Evolutionary conservation across 2,888 invertebrate genomes (phyloP).

Genomic region (Amphiduros pacificus): DNA sequence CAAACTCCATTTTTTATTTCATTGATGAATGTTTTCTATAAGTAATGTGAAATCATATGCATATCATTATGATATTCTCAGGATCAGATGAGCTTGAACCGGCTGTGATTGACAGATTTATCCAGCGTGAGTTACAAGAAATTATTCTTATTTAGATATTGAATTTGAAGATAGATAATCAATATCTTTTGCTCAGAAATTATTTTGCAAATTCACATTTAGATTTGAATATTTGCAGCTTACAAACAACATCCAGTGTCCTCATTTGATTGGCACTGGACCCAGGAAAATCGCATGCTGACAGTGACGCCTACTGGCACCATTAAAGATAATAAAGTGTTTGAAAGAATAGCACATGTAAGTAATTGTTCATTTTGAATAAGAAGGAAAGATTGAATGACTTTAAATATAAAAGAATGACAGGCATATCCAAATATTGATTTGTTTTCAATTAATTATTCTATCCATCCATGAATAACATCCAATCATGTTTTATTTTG

Average conservation of each 20-base stretch:
- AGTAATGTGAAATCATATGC: not conserved
- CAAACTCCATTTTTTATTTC: not conserved
- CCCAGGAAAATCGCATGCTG: slow-evolving; percentile 76
- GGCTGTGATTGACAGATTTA: slow-evolving; percentile 72
- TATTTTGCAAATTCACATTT: not conserved
- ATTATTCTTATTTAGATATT: not conserved
- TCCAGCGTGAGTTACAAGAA: slow-evolving; percentile 44
- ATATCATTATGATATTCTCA: slow-evolving; percentile 10
- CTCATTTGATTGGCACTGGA: slow-evolving; percentile 87
- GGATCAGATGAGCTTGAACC: slow-evolving; percentile 73
- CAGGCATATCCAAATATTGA: no score
- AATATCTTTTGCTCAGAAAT: not conserved
- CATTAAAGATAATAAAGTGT: slow-evolving; percentile 69
- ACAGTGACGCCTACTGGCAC: slow-evolving; percentile 69
- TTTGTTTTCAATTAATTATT: no score
- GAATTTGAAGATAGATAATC: not conserved
- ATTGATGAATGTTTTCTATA: not conserved
- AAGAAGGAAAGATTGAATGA: no score
- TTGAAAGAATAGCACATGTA: slow-evolving; percentile 76
- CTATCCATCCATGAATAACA: no score
- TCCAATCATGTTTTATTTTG: no score
- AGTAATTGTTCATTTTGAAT: slow-evolving; percentile 18
- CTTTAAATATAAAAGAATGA: no score
- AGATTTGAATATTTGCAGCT: slow-evolving; percentile 34
- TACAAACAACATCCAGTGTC: slow-evolving; percentile 62